Conservation (phyloP, 2,113 vertebrate genomes). For the Verasper variegatus region DNA sequence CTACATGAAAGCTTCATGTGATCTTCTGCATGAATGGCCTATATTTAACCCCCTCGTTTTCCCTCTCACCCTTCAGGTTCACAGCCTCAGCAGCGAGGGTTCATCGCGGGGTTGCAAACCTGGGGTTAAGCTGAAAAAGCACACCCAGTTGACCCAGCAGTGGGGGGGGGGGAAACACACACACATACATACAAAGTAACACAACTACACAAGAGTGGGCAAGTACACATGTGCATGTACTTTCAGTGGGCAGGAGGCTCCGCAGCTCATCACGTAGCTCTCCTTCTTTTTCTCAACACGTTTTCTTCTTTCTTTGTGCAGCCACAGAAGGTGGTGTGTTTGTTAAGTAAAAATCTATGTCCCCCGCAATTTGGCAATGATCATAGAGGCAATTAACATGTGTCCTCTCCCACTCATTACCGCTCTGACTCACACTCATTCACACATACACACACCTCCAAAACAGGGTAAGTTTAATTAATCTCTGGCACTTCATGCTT, state of each 20-base stretch:
- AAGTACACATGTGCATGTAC: neutral
- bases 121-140: constrained; percentile 74
- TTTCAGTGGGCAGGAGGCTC: neutral
- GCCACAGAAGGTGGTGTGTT: constrained; percentile 20
- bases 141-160: constrained; percentile 36
- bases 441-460: constrained; percentile 57
- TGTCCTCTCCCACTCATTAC: constrained; percentile 68
- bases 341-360: constrained; percentile 52
- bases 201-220: neutral
- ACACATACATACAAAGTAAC: constrained; percentile 10
- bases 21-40: neutral
- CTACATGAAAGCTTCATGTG: neutral
- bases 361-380: constrained; percentile 54
- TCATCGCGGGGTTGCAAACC: constrained; percentile 43
- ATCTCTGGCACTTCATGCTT: constrained; percentile 70
- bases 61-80: constrained; percentile 36
- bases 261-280: constrained; percentile 4
- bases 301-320: constrained; percentile 28
- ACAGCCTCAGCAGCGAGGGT: constrained; percentile 45
- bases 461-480: constrained; percentile 72
- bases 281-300: neutral
- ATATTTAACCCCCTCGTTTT: neutral
- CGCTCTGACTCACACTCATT: constrained; percentile 58
- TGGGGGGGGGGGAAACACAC: neutral
- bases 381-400: constrained; percentile 62